Conservation (phyloP, 2,797 vertebrate species). For the Tadarida brasiliensis region DNA sequence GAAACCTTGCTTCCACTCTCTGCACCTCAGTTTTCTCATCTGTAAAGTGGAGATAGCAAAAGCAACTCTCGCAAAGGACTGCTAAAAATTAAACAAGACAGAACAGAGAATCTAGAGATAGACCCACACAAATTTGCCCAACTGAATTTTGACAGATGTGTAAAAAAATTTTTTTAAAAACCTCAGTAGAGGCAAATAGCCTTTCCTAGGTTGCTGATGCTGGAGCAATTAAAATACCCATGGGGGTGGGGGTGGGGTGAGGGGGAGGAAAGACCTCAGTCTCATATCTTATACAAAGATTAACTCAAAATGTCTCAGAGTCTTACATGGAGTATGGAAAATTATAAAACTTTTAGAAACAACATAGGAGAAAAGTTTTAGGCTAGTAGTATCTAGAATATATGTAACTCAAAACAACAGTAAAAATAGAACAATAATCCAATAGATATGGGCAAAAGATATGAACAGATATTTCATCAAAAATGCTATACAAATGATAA, state of each 20-base stretch:
- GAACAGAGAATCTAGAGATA: not conserved
- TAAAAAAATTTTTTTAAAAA: no score
- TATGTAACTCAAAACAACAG: not conserved
- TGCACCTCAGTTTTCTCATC: not conserved
- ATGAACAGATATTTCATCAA: not conserved
- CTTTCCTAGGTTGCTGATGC: not conserved
- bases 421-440: not conserved
- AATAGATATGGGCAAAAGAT: slow-evolving; percentile 18
- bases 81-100: not conserved
- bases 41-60: not conserved
- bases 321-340: not conserved
- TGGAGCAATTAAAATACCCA: not conserved
- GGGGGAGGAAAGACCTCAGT: not conserved
- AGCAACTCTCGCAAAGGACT: not conserved
- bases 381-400: not conserved
- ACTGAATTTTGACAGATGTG: not conserved
- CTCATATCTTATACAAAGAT: not conserved
- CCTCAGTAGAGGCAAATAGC: not conserved
- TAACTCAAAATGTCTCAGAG: not conserved
- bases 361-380: not conserved
- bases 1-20: not conserved
- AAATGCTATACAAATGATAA: not conserved
- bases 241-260: not conserved
- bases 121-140: not conserved
- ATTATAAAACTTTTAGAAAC: not conserved